Evolutionary conservation across 2,797 vertebrate species (phyloP).

Genomic region (Hippoglossus hippoglossus): DNA sequence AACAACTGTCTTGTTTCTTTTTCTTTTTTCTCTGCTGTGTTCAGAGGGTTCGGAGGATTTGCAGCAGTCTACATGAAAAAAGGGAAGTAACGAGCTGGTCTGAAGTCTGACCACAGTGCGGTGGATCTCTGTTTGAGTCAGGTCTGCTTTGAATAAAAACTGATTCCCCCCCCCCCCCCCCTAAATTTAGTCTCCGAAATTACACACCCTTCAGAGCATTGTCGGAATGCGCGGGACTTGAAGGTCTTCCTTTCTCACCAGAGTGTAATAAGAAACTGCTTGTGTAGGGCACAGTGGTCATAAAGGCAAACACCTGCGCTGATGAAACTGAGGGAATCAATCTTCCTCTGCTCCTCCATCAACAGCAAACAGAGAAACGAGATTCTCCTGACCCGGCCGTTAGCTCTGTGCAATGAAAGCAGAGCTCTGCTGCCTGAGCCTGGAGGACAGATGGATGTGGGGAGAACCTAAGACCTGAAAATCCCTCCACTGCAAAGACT

Average conservation of each 20-base stretch:
- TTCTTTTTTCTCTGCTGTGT: conserved; percentile 53
- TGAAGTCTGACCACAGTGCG: conserved; percentile 86
- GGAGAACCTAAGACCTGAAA: conserved; percentile 24
- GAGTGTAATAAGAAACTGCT: conserved; percentile 84
- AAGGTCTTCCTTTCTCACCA: conserved; percentile 76
- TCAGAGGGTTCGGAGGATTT: conserved; percentile 80
- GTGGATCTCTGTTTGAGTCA: conserved; percentile 85
- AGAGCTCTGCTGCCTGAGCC: conserved; percentile 54
- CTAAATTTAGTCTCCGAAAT: conserved; percentile 85
- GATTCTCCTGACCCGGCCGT: conserved; percentile 77
- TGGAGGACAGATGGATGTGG: conserved; percentile 29
- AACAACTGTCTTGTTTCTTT: conserved; percentile 70
- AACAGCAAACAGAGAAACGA: conserved; percentile 73
- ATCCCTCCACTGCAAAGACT: conserved; percentile 12
- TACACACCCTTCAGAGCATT: conserved; percentile 82
- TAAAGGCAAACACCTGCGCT: conserved; percentile 86
- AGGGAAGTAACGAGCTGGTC: conserved; percentile 82
- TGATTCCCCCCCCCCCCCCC: conserved; percentile 72
- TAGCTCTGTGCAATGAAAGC: conserved; percentile 73
- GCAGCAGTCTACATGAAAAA: conserved; percentile 85
- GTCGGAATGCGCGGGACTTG: conserved; percentile 76
- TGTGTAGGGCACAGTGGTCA: conserved; percentile 69
- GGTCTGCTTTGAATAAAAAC: conserved; percentile 89
- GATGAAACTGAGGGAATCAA: conserved; percentile 79
- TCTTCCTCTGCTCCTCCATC: conserved; percentile 81